These are phyloP conservation scores for Drosophila hydei DNA, from an alignment of 1,140 invertebrate species.

Conservation along the genomic window DNA sequence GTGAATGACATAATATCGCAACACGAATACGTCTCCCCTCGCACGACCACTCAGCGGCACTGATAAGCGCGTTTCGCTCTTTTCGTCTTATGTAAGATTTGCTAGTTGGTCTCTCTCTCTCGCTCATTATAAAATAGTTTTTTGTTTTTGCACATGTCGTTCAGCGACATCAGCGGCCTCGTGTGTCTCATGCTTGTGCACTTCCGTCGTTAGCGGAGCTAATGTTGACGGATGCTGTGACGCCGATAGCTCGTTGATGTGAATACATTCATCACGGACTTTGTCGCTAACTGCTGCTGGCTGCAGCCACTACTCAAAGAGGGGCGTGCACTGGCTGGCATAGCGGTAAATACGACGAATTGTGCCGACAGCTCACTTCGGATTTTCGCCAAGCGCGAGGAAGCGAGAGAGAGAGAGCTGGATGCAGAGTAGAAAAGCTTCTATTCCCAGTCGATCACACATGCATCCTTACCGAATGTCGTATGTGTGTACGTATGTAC, in stretches of 20 bases:
- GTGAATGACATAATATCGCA: conserved; percentile 10
- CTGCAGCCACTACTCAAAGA: neutral
- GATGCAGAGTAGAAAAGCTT: neutral
- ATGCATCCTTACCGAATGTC: too few relatives aligned
- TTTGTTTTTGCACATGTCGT: neutral
- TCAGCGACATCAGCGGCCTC: conserved; percentile 6
- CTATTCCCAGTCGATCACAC: too few relatives aligned
- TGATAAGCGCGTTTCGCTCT: conserved; percentile 6
- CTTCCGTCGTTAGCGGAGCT: conserved; percentile 7
- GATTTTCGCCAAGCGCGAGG: neutral
- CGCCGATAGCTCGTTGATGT: conserved; percentile 11
- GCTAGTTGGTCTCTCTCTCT: neutral
- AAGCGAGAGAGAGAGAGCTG: neutral
- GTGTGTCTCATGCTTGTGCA: neutral
- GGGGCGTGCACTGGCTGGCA: neutral
- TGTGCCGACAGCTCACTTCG: neutral
- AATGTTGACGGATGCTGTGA: conserved; percentile 26
- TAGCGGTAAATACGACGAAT: conserved; percentile 4
- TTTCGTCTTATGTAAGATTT: neutral
- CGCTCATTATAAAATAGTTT: neutral
- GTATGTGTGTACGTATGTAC: too few relatives aligned
- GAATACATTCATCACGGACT: neutral
- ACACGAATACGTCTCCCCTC: neutral
- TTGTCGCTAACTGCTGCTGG: neutral
- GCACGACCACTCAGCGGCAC: too few relatives aligned